These are phyloP conservation scores for Rhynchophorus ferrugineus DNA, from an alignment of 1,140 invertebrate species.

Conservation along the genomic window DNA sequence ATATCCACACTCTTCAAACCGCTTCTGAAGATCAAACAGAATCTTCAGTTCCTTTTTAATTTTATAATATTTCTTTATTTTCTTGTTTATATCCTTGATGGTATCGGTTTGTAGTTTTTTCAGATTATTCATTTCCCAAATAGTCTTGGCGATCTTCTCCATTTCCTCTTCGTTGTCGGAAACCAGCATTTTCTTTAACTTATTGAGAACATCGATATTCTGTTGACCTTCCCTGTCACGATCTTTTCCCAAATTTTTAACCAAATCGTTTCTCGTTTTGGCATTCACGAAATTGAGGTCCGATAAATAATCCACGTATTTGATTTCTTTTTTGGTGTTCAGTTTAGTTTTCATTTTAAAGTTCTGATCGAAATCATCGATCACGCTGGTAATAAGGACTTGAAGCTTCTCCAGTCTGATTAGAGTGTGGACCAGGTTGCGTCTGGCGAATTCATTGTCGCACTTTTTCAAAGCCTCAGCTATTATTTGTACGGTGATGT, in stretches of 20 bases:
- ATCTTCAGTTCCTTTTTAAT: conserved; percentile 34
- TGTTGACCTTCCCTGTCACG: conserved; percentile 24
- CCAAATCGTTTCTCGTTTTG: conserved; percentile 23
- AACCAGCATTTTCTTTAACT: conserved; percentile 25
- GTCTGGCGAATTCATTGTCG: conserved; percentile 27
- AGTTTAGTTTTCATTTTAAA: conserved; percentile 25
- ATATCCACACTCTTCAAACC: conserved; percentile 26
- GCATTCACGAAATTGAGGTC: conserved; percentile 22
- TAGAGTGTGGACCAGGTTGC: conserved; percentile 28
- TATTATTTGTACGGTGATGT: conserved; percentile 23
- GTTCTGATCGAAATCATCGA: conserved; percentile 27
- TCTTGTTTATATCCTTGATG: conserved; percentile 30
- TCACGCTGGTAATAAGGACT: conserved; percentile 27
- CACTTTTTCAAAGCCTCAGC: conserved; percentile 16
- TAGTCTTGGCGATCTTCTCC: conserved; percentile 25
- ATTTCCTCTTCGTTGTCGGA: conserved; percentile 16
- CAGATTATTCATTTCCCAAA: conserved; percentile 34
- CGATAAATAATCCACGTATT: conserved; percentile 26
- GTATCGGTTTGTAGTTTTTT: conserved; percentile 29
- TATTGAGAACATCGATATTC: conserved; percentile 23
- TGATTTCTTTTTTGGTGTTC: conserved; percentile 28
- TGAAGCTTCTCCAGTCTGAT: conserved; percentile 30
- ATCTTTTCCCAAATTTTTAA: conserved; percentile 22
- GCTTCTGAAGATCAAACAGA: conserved; percentile 32
- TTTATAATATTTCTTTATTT: conserved; percentile 20